phyloP scores from a whole-genome alignment of 2,888 invertebrate species.

The Abrostola triplasia region DNA sequence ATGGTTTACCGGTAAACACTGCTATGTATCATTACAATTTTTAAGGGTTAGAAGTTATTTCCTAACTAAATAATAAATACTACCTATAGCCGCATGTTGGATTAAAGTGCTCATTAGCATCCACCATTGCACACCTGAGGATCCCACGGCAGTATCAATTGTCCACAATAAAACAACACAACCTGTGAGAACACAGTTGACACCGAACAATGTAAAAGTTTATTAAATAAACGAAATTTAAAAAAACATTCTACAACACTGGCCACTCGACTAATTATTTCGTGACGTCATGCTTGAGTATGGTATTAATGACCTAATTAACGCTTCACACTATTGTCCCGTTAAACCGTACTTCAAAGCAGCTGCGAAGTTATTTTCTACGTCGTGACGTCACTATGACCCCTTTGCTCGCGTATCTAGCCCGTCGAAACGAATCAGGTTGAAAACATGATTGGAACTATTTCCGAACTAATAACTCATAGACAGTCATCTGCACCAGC shows the following conservation, averaged over 20 bases:
- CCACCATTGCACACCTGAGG: neutral
- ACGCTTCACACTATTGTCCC: conserved; percentile 2
- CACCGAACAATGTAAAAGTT: neutral
- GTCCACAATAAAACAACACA: neutral
- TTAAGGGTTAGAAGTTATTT: too few relatives aligned
- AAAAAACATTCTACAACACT: neutral
- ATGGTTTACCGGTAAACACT: too few relatives aligned
- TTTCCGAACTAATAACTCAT: conserved; percentile 29
- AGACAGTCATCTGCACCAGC: neutral
- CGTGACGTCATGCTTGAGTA: neutral
- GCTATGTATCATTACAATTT: too few relatives aligned
- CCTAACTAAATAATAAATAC: too few relatives aligned
- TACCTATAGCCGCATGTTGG: too few relatives aligned
- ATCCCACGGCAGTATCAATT: conserved; percentile 3
- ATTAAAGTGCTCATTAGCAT: too few relatives aligned
- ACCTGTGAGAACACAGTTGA: neutral
- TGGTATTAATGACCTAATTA: conserved; percentile 22
- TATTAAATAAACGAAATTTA: conserved; percentile 1
- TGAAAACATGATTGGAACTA: conserved; percentile 41
- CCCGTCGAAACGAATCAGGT: conserved; percentile 32
- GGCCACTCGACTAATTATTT: neutral
- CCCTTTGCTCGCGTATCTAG: conserved; percentile 37
- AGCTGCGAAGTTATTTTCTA: conserved; percentile 48
- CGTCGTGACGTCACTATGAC: conserved; percentile 51
- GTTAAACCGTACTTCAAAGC: conserved; percentile 16